A percentile compares a stretch with the other conserved stretches of the same genome.
Evolutionary conservation across 2,888 invertebrate species (phyloP).

Genomic region (Rotaria macrura): DNA sequence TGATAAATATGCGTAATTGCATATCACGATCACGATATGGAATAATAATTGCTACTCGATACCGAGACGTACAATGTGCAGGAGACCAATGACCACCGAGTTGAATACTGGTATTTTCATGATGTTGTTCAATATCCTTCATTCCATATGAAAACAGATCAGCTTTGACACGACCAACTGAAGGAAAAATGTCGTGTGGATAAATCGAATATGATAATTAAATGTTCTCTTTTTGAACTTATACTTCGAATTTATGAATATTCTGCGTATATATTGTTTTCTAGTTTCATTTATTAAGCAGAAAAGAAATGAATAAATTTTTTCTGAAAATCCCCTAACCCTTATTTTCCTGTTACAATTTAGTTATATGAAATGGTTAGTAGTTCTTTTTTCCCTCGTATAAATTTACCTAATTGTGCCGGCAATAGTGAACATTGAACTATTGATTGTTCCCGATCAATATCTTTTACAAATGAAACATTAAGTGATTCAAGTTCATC

Average conservation of each 20-base stretch:
- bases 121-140: neutral
- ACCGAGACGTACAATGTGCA: conserved; percentile 11
- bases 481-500: neutral
- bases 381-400: too few species aligned
- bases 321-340: too few species aligned
- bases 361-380: neutral
- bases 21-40: conserved; percentile 27
- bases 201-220: neutral
- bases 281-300: too few species aligned
- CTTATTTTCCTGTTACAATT: neutral
- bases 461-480: neutral
- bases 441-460: neutral
- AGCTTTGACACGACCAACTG: neutral
- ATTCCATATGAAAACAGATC: neutral
- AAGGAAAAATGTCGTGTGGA: neutral
- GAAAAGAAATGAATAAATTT: too few species aligned
- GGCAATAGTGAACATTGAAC: conserved; percentile 21
- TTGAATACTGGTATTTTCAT: neutral
- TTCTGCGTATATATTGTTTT: too few species aligned
- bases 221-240: too few species aligned
- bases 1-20: conserved; percentile 27
- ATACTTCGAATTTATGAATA: too few species aligned
- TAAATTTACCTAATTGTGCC: conserved; percentile 22
- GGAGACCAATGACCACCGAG: neutral
- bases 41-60: conserved; percentile 31